Base-by-base conservation (phyloP, 2,113 vertebrate genomes). In the Martes martes region DNA sequence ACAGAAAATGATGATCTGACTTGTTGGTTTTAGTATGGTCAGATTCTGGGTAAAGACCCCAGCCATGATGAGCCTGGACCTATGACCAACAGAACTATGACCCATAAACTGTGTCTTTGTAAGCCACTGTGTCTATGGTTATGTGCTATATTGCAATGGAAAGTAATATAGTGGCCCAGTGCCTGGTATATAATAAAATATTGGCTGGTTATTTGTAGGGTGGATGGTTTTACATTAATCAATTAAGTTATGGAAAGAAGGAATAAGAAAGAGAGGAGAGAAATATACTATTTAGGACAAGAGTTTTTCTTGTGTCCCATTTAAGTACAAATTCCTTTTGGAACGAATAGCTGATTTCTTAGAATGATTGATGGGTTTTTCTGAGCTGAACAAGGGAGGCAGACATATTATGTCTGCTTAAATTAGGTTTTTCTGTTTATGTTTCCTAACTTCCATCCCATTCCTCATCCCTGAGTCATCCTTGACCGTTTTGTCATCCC, bases 281-380 rank as follows among this genome's bases (percentile, higher is more conserved):
- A 81, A 81, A 93, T 8, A 73, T 1, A 63, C 78, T 91, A 36
- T 67, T 21, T 65, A 87, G 65, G 55, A 89, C 45, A 95, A 82
- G 3, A 15, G 28, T 61, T 96, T 90, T 31, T 47, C n/a, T 33
- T 73, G 39, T 74, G 61, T 33, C 23, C 57, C 39, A 57, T 73
- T 93, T 74, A 61, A 93, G 39, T 24, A 78, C 71, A 94, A 89
- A 92, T 86, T 96, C 67, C 16, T 69, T 94, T 74, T 18, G 28
- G 89, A 97, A 86, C 7, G 15, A 95, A 76, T 15, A 73, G 55
- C 80, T 9, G 42, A 28, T 61, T 84, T 73, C 78, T 88, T 81
- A 79, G 59, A 73, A 86, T 94, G 88, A 93, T 89, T 78, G 89
- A 96, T 93, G 89, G 85, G 14, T 21, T 82, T 93, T 93, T 78